Base-by-base conservation (phyloP, 2,888 invertebrate genomes). In the Athetis lepigone region DNA sequence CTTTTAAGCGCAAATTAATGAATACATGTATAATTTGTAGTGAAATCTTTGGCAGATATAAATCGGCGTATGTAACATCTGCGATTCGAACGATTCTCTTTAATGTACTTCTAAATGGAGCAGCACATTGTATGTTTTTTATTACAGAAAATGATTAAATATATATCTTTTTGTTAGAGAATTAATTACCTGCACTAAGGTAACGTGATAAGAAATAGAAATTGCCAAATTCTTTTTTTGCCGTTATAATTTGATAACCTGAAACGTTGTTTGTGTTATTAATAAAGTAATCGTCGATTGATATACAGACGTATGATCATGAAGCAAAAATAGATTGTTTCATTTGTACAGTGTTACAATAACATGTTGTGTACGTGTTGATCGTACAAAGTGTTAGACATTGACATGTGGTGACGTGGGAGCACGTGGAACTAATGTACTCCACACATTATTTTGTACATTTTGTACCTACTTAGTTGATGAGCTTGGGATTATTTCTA, bases 381-480 rank as follows among this genome's bases (percentile, higher is more conserved):
- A 43, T 58, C 46, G 36, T 18, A 72, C 55, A 67, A 73, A 60
- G 39, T 62, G 49, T 21, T 62, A 51, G 46, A 55, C 51, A 36
- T 59, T 69, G 70, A 71, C 68, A 56, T 18, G 43, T 40, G n/a
- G 7, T 47, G 70, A 56, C 63, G 51, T 42, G 11, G 2, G 7
- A 29, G 19, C 75, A 69, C 70, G 55, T 62, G 70, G 51, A 40
- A 45, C 16, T 9, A 52, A 68, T 39, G 37, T 19, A 45, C n/a
- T 33, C 25, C 11, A 37, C 25, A 11, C 19, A 55, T 58, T 58
- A 67, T 46, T 54, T 46, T 50, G 49, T 33, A 33, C 33, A 11
- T n/a, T n/a, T n/a, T n/a, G n/a, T 25, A 45, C 18, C n/a, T 57
- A 70, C 47, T 49, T 66, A 49, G 39, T 57, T 42, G 27, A 65